phyloP scores from a whole-genome alignment of 2,797 vertebrate species.

The Rhinogobio ventralis region DNA sequence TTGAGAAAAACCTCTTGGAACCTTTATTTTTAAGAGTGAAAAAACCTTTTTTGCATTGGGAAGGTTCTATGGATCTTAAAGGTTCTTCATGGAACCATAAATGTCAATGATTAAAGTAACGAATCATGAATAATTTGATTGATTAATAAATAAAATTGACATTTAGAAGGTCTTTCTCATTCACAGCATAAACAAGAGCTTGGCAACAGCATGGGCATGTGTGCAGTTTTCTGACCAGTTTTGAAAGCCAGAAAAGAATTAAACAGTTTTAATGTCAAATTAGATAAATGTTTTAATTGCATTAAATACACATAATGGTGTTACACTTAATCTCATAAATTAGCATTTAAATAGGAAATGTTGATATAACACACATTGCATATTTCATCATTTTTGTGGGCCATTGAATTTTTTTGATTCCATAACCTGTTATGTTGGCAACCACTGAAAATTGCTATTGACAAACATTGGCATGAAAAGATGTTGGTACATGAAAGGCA shows the following conservation, averaged over 20 bases:
- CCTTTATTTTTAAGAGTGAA: not conserved
- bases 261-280: constrained; percentile 24
- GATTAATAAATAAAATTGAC: constrained; percentile 34
- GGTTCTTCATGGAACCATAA: not conserved
- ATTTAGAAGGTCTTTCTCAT: constrained; percentile 7
- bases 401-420: not conserved
- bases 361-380: not conserved
- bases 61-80: not conserved
- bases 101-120: not conserved
- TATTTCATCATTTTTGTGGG: constrained; percentile 3
- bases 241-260: not conserved
- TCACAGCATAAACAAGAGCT: not conserved
- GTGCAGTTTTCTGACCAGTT: not conserved
- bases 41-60: not conserved
- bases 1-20: not conserved
- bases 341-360: constrained; percentile 23
- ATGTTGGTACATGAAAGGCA: constrained; percentile 3
- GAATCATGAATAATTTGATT: constrained; percentile 15
- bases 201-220: not conserved
- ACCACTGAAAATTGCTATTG: constrained; percentile 15
- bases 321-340: constrained; percentile 24
- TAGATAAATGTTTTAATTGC: constrained; percentile 2
- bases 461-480: constrained; percentile 31
- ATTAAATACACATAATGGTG: not conserved
- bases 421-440: constrained; percentile 32